A percentile compares a stretch with the other conserved stretches of the same genome.
These are phyloP conservation scores for Tipula unca DNA, from an alignment of 2,888 invertebrate genomes.

Conservation along the genomic window DNA sequence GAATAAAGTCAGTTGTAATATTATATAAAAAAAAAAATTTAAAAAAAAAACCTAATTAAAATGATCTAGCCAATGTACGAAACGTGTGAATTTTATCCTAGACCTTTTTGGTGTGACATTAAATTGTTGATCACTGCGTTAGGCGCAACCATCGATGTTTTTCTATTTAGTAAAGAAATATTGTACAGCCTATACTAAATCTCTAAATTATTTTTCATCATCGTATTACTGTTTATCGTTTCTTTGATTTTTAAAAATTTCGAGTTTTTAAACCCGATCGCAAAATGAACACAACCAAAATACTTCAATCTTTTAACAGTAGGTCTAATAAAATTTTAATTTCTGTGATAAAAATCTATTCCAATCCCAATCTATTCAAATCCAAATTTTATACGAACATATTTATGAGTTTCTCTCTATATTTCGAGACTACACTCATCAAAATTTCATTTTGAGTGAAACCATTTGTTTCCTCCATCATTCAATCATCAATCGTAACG, in stretches of 20 bases:
- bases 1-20: too few relatives aligned
- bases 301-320: background rate
- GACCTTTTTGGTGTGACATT: too few relatives aligned
- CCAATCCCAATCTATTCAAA: background rate
- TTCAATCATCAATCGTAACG: background rate
- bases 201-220: too few relatives aligned
- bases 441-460: background rate
- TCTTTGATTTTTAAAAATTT: background rate
- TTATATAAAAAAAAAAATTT: too few relatives aligned
- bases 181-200: too few relatives aligned
- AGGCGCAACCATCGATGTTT: too few relatives aligned
- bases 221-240: too few relatives aligned
- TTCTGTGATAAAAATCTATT: background rate
- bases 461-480: background rate
- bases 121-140: too few relatives aligned
- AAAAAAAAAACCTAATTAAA: too few relatives aligned
- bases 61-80: too few relatives aligned
- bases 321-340: background rate
- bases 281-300: background rate
- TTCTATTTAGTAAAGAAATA: too few relatives aligned
- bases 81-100: too few relatives aligned
- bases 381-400: background rate
- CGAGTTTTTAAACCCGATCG: background rate
- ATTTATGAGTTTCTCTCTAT: background rate
- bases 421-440: background rate